Evolutionary conservation across 2,797 vertebrate species (phyloP).

Genomic region (Pitangus sulphuratus): DNA sequence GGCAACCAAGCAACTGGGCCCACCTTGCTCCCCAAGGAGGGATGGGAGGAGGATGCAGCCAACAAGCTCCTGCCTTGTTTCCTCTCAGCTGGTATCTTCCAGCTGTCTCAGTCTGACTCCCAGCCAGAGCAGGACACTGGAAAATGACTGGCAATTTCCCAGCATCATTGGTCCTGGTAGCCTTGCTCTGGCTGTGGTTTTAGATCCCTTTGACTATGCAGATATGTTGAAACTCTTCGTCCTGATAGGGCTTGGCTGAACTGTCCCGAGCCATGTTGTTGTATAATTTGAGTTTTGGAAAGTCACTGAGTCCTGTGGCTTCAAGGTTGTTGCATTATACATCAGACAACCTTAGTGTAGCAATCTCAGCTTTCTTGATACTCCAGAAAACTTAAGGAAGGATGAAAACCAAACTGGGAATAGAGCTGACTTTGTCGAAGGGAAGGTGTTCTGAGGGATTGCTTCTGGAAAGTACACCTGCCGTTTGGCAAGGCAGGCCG

Average conservation of each 20-base stretch:
- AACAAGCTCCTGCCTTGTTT: neutral
- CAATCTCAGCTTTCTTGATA: neutral
- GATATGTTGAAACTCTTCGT: neutral
- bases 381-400: neutral
- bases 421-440: neutral
- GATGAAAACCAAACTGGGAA: neutral
- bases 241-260: neutral
- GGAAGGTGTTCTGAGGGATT: neutral
- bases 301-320: neutral
- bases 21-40: rapidly evolving
- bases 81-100: neutral
- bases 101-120: neutral
- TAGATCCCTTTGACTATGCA: neutral
- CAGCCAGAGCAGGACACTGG: neutral
- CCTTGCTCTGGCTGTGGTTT: neutral
- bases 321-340: neutral
- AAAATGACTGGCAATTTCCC: neutral
- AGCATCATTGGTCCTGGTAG: neutral
- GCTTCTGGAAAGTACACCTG: neutral
- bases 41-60: neutral
- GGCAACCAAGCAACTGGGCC: neutral
- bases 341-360: neutral
- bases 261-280: neutral
- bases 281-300: neutral
- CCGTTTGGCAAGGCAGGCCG: neutral